Percentiles rank a stretch among this genome's conserved stretches.
Conservation (phyloP, 2,113 vertebrate genomes). For the Erythrocebus patas region DNA sequence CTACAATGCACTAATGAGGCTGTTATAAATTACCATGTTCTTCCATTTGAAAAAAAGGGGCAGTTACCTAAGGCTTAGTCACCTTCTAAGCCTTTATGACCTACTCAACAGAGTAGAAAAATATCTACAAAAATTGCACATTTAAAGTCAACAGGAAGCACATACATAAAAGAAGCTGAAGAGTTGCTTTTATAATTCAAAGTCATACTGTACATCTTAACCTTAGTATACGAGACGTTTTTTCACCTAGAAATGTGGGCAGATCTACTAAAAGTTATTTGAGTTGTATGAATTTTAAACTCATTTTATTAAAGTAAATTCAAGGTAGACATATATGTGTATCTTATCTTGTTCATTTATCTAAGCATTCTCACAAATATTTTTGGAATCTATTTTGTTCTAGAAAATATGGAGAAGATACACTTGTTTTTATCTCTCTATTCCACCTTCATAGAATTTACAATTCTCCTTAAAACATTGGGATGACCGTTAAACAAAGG, state of each 20-base stretch:
- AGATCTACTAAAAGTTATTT: not conserved
- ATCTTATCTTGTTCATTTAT: not conserved
- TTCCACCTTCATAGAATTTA: not conserved
- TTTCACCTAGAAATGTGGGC: not conserved
- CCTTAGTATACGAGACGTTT: not conserved
- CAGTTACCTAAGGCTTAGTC: not conserved
- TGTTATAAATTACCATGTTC: not conserved
- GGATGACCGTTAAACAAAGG: not conserved
- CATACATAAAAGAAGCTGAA: not conserved
- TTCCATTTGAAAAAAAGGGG: not conserved
- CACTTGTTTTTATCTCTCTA: not conserved
- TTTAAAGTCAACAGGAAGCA: not conserved
- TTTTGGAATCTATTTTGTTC: not conserved
- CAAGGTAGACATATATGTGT: not conserved
- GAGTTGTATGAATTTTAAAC: not conserved
- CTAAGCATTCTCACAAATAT: not conserved
- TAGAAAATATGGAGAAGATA: not conserved
- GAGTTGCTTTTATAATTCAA: not conserved
- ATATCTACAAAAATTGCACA: not conserved
- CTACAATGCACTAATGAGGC: not conserved
- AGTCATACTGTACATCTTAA: not conserved
- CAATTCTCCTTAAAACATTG: not conserved
- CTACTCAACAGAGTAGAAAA: not conserved
- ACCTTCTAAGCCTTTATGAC: not conserved
- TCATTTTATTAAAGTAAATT: not conserved